Evolutionary conservation across 2,888 invertebrate genomes (phyloP), one percentile per base, ranked within the genome.

Genomic region (Aspidapion aeneum): DNA sequence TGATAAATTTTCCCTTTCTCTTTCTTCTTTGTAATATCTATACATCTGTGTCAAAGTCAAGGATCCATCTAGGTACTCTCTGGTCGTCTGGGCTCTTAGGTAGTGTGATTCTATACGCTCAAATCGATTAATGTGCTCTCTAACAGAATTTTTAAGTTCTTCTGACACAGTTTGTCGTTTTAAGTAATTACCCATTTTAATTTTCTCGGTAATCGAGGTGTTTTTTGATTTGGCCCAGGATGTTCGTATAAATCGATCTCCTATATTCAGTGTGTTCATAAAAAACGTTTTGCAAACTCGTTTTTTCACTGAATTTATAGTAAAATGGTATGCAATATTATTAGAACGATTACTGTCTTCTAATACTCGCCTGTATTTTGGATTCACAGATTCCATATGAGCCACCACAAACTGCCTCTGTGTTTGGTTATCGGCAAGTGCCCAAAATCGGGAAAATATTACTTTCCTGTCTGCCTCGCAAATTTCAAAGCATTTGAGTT

Each of bases 201-300:
- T 35, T 35, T 35, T 35, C 12, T 35, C 35, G 12, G 35, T 35
- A 12, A 35, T 35, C 5, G 35, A 35, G 12, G 35, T 35, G 35
- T 12, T 35, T 12, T 12, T 12, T 35, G 35, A 35, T 7, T 35
- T 35, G 3, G 35, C 35, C 35, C 35, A 35, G 12, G 35, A 35
- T 35, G 58, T 62, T 48, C 62, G 2, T 1, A 58, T 21, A 52
- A 21, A 20, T 54, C 58, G 55, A 20, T 52, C 48, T 7, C 18
- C 35, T 51, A 62, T 62, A 51, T 55, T 57, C n/a, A 62, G 58
- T 5, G 50, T 52, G 7, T 20, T 22, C 35, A 52, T 21, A 50
- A 61, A 58, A 62, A 62, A 62, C 1, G 51, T 17, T 22, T 62
- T 62, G 21, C 57, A 58, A 22, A 62, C 62, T 9, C 58, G 49